These are phyloP conservation scores for Pelobates cultripes DNA, from an alignment of 2,797 vertebrate genomes.

Conservation along the genomic window DNA sequence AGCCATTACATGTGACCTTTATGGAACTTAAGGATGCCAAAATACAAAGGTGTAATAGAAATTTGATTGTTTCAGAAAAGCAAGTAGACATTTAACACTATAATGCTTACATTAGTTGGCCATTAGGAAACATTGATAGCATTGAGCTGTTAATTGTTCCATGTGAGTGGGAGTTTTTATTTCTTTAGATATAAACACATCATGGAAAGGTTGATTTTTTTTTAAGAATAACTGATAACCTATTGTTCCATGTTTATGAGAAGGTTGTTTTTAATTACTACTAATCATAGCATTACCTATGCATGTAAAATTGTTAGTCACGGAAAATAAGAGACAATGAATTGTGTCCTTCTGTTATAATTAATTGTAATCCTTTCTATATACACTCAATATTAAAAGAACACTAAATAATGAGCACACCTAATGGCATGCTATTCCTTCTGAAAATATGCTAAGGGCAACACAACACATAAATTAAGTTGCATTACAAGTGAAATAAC, in stretches of 20 bases:
- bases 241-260: slow-evolving; percentile 47
- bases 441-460: slow-evolving; percentile 6
- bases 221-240: slow-evolving; percentile 23
- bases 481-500: slow-evolving; percentile 4
- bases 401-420: slow-evolving; percentile 40
- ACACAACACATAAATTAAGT: slow-evolving; percentile 17
- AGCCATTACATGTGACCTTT: background rate
- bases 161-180: slow-evolving; percentile 36
- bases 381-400: slow-evolving; percentile 35
- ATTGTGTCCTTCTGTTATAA: slow-evolving; percentile 41
- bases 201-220: slow-evolving; percentile 44
- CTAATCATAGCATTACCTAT: slow-evolving; percentile 47
- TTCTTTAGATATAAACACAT: slow-evolving; percentile 37
- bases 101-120: background rate
- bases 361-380: slow-evolving; percentile 51
- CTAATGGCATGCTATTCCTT: slow-evolving; percentile 33
- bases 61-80: slow-evolving; percentile 6
- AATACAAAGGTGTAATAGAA: background rate
- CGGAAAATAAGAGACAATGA: slow-evolving; percentile 46
- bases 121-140: slow-evolving; percentile 4
- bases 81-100: background rate
- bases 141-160: slow-evolving; percentile 25
- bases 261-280: slow-evolving; percentile 51
- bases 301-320: slow-evolving; percentile 50
- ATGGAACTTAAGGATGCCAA: background rate